These are phyloP conservation scores for Morelia viridis DNA, from an alignment of 2,797 vertebrate species.

Conservation along the genomic window DNA sequence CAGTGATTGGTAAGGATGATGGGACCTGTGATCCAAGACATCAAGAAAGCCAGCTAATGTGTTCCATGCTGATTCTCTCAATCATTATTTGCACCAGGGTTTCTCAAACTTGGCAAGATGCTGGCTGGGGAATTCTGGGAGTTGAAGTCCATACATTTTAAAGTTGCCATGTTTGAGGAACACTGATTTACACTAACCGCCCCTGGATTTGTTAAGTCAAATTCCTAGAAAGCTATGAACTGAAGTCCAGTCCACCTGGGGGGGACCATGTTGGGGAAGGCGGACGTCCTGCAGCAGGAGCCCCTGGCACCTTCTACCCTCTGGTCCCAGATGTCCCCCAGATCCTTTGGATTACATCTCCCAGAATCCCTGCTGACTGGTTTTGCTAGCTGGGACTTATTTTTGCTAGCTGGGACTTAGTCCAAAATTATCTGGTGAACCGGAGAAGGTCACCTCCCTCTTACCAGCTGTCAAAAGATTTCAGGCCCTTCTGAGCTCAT, in stretches of 20 bases:
- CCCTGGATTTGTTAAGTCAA: background rate
- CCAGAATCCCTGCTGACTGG: background rate
- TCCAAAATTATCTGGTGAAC: background rate
- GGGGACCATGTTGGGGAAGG: background rate
- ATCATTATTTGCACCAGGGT: background rate
- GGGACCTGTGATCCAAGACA: background rate
- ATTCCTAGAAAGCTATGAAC: background rate
- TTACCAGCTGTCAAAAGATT: too few species aligned
- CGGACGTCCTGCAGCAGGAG: background rate
- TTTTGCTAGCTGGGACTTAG: background rate
- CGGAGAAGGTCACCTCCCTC: background rate
- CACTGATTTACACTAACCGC: background rate
- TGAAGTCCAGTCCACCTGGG: background rate
- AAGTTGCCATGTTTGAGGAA: background rate
- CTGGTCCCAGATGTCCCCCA: background rate
- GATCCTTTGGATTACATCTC: background rate
- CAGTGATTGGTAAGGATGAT: background rate
- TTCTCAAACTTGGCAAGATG: background rate
- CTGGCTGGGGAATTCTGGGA: too few species aligned
- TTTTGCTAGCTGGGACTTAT: background rate
- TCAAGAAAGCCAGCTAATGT: background rate
- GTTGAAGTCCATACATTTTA: background rate
- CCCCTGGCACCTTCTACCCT: background rate
- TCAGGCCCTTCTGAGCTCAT: background rate
- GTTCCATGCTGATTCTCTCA: background rate